Evolutionary conservation across 1,140 invertebrate species (phyloP).

Genomic region (Cotesia glomerata): DNA sequence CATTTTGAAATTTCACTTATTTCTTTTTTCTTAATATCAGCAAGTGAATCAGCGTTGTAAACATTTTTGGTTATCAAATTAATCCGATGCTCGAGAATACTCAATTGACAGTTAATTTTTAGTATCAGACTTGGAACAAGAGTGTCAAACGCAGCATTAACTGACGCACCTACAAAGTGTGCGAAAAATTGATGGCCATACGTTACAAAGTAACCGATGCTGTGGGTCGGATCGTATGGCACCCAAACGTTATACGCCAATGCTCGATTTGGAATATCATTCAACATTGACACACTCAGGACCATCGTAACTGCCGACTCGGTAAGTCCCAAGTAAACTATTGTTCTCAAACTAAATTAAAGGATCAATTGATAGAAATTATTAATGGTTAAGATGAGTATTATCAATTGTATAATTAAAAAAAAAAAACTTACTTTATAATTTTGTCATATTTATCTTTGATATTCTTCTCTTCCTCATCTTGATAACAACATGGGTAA

Average conservation of each 20-base stretch:
- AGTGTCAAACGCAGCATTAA: conserved; percentile 10
- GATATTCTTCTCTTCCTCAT: background rate
- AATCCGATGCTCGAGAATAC: conserved; percentile 14
- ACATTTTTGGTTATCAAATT: background rate
- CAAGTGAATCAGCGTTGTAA: background rate
- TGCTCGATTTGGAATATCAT: conserved; percentile 3
- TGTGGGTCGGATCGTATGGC: background rate
- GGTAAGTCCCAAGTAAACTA: background rate
- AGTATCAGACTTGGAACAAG: conserved; percentile 15
- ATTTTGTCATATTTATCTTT: background rate
- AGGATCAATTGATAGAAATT: too few species aligned
- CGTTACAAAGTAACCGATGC: conserved; percentile 2
- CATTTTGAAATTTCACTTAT: background rate
- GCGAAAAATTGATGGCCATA: conserved; percentile 6
- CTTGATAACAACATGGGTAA: conserved; percentile 20
- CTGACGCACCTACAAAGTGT: background rate
- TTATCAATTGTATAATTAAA: background rate
- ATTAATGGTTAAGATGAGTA: too few species aligned
- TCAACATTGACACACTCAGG: background rate
- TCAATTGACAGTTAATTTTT: conserved; percentile 13
- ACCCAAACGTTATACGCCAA: conserved; percentile 18
- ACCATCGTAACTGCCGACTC: background rate
- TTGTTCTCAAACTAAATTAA: background rate
- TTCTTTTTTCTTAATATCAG: background rate
- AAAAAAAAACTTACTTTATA: background rate